These are phyloP conservation scores for Nudaria mundana DNA, from an alignment of 2,888 invertebrate genomes.

Conservation along the genomic window DNA sequence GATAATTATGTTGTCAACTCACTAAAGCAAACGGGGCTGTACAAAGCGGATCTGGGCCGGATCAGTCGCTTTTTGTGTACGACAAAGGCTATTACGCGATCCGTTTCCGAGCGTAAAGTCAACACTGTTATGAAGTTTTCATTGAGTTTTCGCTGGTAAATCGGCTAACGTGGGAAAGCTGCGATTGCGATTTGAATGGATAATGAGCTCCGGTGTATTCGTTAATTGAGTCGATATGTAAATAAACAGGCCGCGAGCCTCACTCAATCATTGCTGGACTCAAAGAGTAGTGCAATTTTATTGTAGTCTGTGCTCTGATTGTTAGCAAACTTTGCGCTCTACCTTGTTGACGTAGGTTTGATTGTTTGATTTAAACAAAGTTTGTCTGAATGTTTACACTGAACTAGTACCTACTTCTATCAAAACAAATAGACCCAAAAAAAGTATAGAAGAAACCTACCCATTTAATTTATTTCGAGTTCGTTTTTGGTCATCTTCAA, in stretches of 20 bases:
- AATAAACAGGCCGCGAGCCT: constrained; percentile 57
- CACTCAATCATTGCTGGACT: constrained; percentile 61
- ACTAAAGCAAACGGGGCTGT: constrained; percentile 65
- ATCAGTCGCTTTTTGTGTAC: constrained; percentile 75
- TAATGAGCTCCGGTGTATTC: constrained; percentile 67
- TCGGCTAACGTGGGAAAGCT: constrained; percentile 68
- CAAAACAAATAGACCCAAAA: background rate
- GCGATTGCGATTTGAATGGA: constrained; percentile 73
- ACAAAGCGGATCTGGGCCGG: constrained; percentile 72
- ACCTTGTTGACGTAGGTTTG: constrained; percentile 17
- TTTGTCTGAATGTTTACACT: constrained; percentile 1
- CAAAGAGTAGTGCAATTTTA: constrained; percentile 62
- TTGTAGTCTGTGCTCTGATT: constrained; percentile 50
- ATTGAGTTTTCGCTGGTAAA: constrained; percentile 66
- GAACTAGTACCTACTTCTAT: constrained; percentile 3
- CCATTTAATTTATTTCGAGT: too few species aligned
- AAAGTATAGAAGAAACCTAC: too few species aligned
- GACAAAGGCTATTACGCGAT: constrained; percentile 76
- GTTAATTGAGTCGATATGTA: constrained; percentile 76
- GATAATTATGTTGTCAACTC: constrained; percentile 75
- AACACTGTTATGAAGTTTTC: constrained; percentile 77
- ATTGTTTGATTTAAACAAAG: constrained; percentile 21
- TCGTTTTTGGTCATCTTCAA: too few species aligned
- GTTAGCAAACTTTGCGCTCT: constrained; percentile 46
- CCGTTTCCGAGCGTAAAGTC: constrained; percentile 70